Conservation (phyloP, 2,888 invertebrate genomes). For the Aquatica leii region DNA sequence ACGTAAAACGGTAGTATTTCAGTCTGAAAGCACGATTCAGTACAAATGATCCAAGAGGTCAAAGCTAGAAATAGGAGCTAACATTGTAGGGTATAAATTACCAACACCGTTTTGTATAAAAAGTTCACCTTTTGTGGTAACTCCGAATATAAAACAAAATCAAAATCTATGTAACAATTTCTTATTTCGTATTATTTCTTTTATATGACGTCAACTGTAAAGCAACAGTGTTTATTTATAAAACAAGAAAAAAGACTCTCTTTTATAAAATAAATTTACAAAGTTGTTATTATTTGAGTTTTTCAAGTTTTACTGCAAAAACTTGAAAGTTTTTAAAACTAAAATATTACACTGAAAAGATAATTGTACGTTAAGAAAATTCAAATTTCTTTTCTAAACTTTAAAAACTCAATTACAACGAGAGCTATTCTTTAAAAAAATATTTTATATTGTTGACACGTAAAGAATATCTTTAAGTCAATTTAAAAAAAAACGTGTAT, state of each 20-base stretch:
- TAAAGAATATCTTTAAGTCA: no score
- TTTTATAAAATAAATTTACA: constrained; percentile 6
- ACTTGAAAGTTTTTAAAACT: no score
- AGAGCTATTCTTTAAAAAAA: no score
- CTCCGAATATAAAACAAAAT: constrained; percentile 33
- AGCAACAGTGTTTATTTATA: constrained; percentile 21
- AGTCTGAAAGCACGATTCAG: constrained; percentile 54
- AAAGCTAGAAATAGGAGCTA: constrained; percentile 50
- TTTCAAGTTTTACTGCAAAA: background rate
- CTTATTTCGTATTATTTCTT: constrained; percentile 29
- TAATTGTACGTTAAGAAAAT: no score
- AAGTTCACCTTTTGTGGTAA: constrained; percentile 51
- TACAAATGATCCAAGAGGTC: constrained; percentile 55
- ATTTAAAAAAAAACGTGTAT: no score
- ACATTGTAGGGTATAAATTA: constrained; percentile 51
- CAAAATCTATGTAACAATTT: constrained; percentile 20
- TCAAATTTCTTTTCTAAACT: no score
- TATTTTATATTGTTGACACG: no score
- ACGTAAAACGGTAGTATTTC: constrained; percentile 56
- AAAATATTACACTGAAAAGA: no score
- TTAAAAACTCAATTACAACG: no score
- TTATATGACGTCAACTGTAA: constrained; percentile 13
- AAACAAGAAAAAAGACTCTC: background rate
- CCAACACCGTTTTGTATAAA: constrained; percentile 51
- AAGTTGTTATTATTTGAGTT: background rate